Conservation (phyloP, 2,113 vertebrate genomes). For the Tupaia tana region DNA sequence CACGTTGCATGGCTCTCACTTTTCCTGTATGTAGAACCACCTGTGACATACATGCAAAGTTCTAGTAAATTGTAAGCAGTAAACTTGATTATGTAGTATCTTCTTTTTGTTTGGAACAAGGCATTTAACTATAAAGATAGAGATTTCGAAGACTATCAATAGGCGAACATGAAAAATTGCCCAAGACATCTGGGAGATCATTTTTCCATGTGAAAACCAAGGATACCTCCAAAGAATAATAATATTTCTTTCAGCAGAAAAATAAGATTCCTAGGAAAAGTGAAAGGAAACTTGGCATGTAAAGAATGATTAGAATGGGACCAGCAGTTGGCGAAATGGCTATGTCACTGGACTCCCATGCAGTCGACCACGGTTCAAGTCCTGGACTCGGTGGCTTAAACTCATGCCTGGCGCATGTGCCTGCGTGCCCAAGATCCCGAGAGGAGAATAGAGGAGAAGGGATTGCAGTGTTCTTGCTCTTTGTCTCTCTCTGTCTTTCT, state of each 20-base stretch:
- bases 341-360: too few relatives aligned
- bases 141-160: not conserved
- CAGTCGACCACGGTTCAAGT: too few relatives aligned
- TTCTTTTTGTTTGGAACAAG: not conserved
- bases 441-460: too few relatives aligned
- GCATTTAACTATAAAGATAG: not conserved
- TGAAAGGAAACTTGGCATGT: not conserved
- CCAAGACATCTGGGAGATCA: not conserved
- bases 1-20: not conserved
- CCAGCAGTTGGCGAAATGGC: too few relatives aligned
- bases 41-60: not conserved
- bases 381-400: too few relatives aligned
- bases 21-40: not conserved
- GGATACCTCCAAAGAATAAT: not conserved
- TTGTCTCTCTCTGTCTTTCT: too few relatives aligned
- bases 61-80: not conserved
- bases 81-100: not conserved
- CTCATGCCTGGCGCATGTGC: too few relatives aligned
- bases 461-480: too few relatives aligned
- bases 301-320: not conserved
- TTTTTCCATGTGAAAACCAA: not conserved
- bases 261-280: not conserved
- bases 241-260: not conserved
- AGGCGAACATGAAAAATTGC: not conserved
- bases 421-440: too few relatives aligned